A percentile compares a stretch with the other conserved stretches of the same genome.
These are phyloP conservation scores for Atractosteus spatula DNA, from an alignment of 2,113 vertebrate genomes.

Conservation along the genomic window DNA sequence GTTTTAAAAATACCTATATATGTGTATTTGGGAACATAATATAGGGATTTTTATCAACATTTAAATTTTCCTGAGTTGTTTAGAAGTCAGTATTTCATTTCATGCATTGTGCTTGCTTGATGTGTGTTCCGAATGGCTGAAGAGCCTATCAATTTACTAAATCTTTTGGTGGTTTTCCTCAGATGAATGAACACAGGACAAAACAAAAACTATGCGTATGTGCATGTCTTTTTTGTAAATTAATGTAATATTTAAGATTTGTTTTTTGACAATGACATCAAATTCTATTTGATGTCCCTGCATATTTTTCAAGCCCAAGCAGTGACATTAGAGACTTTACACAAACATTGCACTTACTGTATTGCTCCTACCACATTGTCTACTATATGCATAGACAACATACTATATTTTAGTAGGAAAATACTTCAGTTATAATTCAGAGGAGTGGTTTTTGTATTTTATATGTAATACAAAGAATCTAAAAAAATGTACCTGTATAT, in stretches of 20 bases:
- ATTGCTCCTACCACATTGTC: too few species aligned
- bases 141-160: slow-evolving; percentile 25
- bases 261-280: slow-evolving; percentile 36
- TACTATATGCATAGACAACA: too few species aligned
- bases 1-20: too few species aligned
- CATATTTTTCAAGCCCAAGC: background rate
- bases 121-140: slow-evolving; percentile 38
- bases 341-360: too few species aligned
- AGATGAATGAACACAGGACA: slow-evolving; percentile 9
- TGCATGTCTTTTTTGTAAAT: slow-evolving; percentile 28
- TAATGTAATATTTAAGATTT: slow-evolving; percentile 51
- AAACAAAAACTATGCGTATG: slow-evolving; percentile 41
- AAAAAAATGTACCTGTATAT: too few species aligned
- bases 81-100: slow-evolving; percentile 42
- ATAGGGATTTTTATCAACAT: too few species aligned
- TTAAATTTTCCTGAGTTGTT: too few species aligned
- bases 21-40: too few species aligned
- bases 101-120: slow-evolving; percentile 20
- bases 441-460: too few species aligned
- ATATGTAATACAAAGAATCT: too few species aligned
- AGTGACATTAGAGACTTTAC: background rate
- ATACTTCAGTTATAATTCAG: too few species aligned
- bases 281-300: background rate
- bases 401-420: too few species aligned
- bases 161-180: background rate